phyloP scores from a whole-genome alignment of 1,140 invertebrate genomes.

The Spodoptera litura region DNA sequence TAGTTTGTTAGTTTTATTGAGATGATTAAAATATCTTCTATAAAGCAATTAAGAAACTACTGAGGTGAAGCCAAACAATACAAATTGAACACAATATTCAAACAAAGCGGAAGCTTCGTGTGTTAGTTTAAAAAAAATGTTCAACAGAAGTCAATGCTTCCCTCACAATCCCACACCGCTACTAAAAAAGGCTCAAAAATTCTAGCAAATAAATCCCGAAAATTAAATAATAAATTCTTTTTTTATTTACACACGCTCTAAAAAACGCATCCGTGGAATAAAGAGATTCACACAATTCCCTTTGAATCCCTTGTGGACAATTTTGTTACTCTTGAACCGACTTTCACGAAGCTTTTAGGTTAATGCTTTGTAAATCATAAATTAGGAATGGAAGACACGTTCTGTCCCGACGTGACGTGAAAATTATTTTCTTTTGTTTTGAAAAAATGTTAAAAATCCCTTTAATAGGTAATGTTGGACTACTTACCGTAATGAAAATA shows the following conservation, averaged over 20 bases:
- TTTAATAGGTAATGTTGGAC: constrained; percentile 44
- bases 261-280: constrained; percentile 43
- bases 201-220: constrained; percentile 31
- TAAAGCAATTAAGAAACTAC: too few species aligned
- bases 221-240: constrained; percentile 41
- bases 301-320: constrained; percentile 54
- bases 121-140: too few species aligned
- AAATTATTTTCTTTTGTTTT: constrained; percentile 52
- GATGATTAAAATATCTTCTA: too few species aligned
- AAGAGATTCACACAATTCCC: constrained; percentile 49
- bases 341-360: constrained; percentile 63
- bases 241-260: constrained; percentile 44
- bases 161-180: constrained; percentile 9
- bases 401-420: constrained; percentile 49
- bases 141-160: neutral
- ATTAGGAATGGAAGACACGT: constrained; percentile 59
- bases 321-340: constrained; percentile 52
- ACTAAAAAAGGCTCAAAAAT: constrained; percentile 27
- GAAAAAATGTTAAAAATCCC: constrained; percentile 45
- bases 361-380: constrained; percentile 70
- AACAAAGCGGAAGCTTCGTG: too few species aligned
- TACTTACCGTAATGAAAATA: constrained; percentile 35
- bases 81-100: too few species aligned
- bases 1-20: too few species aligned
- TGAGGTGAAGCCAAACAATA: too few species aligned